Percentiles rank a stretch among this genome's conserved stretches.
Conservation (phyloP, 1,140 invertebrate species). For the Bombus picipes region DNA sequence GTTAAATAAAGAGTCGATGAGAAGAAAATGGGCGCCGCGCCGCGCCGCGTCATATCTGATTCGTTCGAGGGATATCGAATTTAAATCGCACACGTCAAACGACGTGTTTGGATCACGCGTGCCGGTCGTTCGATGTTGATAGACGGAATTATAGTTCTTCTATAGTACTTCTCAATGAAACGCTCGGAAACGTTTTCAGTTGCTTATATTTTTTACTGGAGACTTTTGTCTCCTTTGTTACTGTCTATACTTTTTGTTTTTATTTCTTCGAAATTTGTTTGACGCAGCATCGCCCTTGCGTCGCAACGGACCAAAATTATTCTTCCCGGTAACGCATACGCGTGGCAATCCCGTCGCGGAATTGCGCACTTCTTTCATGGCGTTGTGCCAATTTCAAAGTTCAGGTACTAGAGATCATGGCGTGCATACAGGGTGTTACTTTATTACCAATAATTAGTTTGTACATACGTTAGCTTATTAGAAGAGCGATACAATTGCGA, state of each 20-base stretch:
- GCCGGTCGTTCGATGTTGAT: neutral
- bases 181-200: neutral
- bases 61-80: neutral
- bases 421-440: conserved; percentile 3
- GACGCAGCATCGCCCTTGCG: conserved; percentile 17
- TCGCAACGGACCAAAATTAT: conserved; percentile 56
- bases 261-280: conserved; percentile 3
- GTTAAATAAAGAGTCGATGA: conserved; percentile 16
- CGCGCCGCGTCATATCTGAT: neutral
- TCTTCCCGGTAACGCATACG: conserved; percentile 55
- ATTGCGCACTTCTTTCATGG: conserved; percentile 59
- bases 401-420: conserved; percentile 43
- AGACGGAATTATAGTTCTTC: neutral
- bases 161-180: too few species aligned
- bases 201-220: neutral
- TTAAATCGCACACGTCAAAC: neutral
- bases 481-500: neutral
- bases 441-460: neutral
- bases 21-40: neutral
- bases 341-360: conserved; percentile 33
- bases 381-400: conserved; percentile 57
- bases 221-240: neutral
- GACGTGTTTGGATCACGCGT: neutral
- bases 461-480: too few species aligned
- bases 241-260: neutral